Conservation (phyloP, 2,797 vertebrate species). For the Tenualosa ilisha region DNA sequence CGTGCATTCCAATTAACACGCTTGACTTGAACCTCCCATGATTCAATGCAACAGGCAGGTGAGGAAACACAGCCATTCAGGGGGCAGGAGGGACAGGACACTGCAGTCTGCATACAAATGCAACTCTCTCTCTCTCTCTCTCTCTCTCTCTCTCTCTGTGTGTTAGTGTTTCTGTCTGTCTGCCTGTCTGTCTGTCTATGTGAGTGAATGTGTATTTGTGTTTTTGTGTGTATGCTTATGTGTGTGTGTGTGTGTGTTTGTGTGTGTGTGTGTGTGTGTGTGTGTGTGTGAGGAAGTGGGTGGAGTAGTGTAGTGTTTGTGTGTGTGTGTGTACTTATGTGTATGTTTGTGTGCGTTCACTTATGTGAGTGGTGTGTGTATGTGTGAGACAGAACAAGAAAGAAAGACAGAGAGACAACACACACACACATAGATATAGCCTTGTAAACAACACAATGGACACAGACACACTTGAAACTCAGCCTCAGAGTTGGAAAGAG, state of each 20-base stretch:
- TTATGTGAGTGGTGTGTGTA: too few species aligned
- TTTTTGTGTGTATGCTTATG: neutral
- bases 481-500: neutral
- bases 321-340: neutral
- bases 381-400: neutral
- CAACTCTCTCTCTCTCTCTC: slow-evolving; percentile 19
- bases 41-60: slow-evolving; percentile 95
- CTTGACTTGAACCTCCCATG: slow-evolving; percentile 85
- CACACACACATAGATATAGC: slow-evolving; percentile 63
- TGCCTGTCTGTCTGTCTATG: neutral
- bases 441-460: slow-evolving; percentile 71
- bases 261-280: slow-evolving; percentile 13
- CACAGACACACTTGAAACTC: slow-evolving; percentile 71
- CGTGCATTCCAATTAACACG: slow-evolving; percentile 89
- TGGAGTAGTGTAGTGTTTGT: neutral
- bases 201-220: neutral
- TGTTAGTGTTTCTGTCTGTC: neutral
- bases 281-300: neutral
- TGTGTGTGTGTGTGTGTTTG: slow-evolving; percentile 2
- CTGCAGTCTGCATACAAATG: slow-evolving; percentile 84
- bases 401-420: slow-evolving; percentile 18
- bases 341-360: too few species aligned
- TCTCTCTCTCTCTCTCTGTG: neutral
- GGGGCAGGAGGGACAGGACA: slow-evolving; percentile 52
- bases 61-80: slow-evolving; percentile 80